Percentiles rank a stretch among this genome's conserved stretches.
phyloP scores from a whole-genome alignment of 2,113 vertebrate species.

The Ptyas mucosa region DNA sequence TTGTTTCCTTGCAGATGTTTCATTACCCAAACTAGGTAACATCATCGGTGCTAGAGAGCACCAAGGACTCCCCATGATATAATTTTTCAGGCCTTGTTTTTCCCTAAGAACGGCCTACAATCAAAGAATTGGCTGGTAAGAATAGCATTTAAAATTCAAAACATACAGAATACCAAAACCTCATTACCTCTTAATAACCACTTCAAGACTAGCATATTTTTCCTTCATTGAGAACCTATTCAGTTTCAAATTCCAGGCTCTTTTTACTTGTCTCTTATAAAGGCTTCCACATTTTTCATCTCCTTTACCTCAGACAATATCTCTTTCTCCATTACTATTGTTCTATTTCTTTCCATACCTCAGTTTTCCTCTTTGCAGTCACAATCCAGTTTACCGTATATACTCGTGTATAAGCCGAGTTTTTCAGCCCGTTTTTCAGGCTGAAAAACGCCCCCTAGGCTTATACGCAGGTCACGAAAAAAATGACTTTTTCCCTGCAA shows the following conservation, averaged over 20 bases:
- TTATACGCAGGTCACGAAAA: too few species aligned
- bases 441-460: too few species aligned
- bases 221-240: neutral
- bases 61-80: neutral
- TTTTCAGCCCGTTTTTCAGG: too few species aligned
- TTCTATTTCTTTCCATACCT: neutral
- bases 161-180: neutral
- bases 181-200: neutral
- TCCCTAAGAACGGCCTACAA: neutral
- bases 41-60: neutral
- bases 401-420: too few species aligned
- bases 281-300: neutral
- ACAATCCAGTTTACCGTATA: neutral
- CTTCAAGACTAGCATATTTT: neutral
- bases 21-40: neutral
- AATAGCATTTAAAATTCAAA: neutral
- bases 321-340: neutral
- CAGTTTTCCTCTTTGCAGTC: neutral
- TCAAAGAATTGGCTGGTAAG: neutral
- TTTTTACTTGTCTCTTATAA: neutral
- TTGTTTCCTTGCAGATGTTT: neutral
- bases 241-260: neutral
- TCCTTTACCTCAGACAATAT: neutral
- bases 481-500: too few species aligned
- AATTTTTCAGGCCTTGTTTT: neutral